phyloP scores from a whole-genome alignment of 2,797 vertebrate species.

The Darevskia nairensis region DNA sequence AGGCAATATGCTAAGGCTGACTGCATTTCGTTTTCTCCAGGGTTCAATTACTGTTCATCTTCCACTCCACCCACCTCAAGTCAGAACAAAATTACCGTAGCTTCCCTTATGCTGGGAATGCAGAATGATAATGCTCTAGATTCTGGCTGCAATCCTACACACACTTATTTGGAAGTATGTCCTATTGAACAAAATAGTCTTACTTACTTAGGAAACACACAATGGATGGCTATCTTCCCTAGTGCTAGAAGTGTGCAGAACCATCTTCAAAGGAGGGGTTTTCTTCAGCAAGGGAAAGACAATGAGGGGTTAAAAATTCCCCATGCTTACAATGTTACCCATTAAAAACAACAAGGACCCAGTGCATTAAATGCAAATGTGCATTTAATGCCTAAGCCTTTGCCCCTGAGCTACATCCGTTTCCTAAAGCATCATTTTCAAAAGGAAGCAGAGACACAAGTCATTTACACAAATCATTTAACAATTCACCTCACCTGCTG shows the following conservation, averaged over 20 bases:
- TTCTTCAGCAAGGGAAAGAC: too few relatives aligned
- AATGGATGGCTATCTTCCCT: neutral
- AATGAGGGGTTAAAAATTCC: too few relatives aligned
- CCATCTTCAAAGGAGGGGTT: too few relatives aligned
- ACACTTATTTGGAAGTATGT: neutral
- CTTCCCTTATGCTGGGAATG: neutral
- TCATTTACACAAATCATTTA: neutral
- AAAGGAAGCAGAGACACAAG: neutral
- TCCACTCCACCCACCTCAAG: neutral
- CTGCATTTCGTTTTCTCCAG: neutral
- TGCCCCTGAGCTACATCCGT: neutral
- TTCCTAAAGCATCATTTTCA: neutral
- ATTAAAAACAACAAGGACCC: neutral
- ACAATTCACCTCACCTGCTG: neutral
- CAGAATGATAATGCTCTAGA: neutral
- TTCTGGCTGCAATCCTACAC: neutral
- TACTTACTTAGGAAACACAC: neutral
- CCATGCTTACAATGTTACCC: neutral
- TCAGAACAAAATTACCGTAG: neutral
- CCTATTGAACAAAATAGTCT: neutral
- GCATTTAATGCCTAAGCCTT: neutral
- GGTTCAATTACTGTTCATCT: neutral
- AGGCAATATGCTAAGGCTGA: neutral
- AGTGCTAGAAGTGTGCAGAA: neutral
- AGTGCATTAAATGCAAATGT: neutral